Evolutionary conservation across 1,140 invertebrate species (phyloP).

Genomic region (Penaeus indicus): DNA sequence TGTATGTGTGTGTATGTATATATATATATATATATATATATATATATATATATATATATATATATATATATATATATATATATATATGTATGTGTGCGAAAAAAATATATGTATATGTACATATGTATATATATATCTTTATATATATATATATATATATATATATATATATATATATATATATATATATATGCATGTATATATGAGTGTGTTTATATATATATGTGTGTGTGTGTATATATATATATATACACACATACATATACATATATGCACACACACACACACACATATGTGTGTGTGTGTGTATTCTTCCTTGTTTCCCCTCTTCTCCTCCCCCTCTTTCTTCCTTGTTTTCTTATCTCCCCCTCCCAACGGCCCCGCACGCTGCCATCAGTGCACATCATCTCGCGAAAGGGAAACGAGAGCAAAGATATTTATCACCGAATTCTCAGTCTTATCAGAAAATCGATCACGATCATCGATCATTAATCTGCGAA

Average conservation of each 20-base stretch:
- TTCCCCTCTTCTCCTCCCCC: no score
- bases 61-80: background rate
- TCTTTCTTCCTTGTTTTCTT: no score
- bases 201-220: background rate
- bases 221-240: conserved; percentile 7
- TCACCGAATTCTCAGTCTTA: no score
- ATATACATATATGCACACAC: background rate
- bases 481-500: no score
- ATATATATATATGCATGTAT: background rate
- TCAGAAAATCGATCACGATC: no score
- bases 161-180: conserved; percentile 9
- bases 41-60: background rate
- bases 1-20: background rate
- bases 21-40: background rate
- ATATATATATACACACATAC: background rate
- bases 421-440: no score
- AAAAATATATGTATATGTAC: background rate
- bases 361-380: no score
- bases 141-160: conserved; percentile 25
- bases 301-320: background rate
- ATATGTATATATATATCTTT: background rate
- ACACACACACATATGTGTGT: background rate
- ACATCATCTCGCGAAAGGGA: no score
- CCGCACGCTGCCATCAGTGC: no score
- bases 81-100: background rate